Percentiles rank a stretch among this genome's conserved stretches.
These are phyloP conservation scores for Pangasianodon gigas DNA, from an alignment of 2,113 vertebrate species.

Conservation along the genomic window DNA sequence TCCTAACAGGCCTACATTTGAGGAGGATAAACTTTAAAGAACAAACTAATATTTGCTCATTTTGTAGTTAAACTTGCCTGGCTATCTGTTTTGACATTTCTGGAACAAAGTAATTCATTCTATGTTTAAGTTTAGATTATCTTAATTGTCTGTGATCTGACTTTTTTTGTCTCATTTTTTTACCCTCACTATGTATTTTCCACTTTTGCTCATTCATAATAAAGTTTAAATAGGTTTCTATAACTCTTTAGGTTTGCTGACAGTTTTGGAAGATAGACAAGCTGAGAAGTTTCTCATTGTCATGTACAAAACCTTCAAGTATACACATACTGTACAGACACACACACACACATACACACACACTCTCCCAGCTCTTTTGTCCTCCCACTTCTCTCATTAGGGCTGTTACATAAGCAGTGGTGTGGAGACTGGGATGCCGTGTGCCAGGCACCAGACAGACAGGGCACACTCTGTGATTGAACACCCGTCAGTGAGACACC, in stretches of 20 bases:
- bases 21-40: neutral
- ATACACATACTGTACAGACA: neutral
- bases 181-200: neutral
- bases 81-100: neutral
- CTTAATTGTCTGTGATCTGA: neutral
- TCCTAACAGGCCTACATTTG: neutral
- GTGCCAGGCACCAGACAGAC: constrained; percentile 53
- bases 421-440: constrained; percentile 25
- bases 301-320: neutral
- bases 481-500: constrained; percentile 63
- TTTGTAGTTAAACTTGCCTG: neutral
- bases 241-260: neutral
- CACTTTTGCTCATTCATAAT: neutral
- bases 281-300: neutral
- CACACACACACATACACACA: neutral
- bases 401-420: constrained; percentile 59
- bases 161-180: neutral
- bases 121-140: neutral
- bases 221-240: neutral
- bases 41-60: neutral
- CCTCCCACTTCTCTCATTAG: constrained; percentile 38
- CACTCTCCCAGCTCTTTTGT: constrained; percentile 26
- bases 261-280: neutral
- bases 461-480: constrained; percentile 67
- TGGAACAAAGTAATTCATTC: neutral